Percentiles rank a stretch among this genome's conserved stretches.
phyloP scores from a whole-genome alignment of 2,113 vertebrate species.

The Chaetodon auriga region DNA sequence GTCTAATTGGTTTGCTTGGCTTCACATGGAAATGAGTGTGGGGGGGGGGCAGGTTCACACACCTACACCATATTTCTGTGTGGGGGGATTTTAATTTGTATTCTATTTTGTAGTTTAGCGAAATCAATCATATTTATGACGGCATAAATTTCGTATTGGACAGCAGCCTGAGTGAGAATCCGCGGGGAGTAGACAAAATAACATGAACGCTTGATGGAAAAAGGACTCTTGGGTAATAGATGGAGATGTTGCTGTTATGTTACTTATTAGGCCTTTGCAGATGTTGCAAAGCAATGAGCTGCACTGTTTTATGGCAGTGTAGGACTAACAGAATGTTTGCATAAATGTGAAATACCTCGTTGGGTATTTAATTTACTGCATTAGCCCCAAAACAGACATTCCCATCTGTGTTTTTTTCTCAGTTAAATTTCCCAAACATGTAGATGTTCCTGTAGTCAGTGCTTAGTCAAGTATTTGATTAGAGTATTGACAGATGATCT shows the following conservation, averaged over 20 bases:
- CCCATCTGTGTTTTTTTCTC: neutral
- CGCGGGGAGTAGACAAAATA: neutral
- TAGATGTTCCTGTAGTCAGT: neutral
- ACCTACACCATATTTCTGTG: neutral
- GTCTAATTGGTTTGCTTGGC: constrained; percentile 31
- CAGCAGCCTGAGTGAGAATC: constrained; percentile 29
- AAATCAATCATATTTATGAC: constrained; percentile 44
- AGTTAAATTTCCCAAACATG: neutral
- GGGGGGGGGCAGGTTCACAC: constrained; percentile 20
- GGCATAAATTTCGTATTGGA: constrained; percentile 8
- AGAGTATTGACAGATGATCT: neutral
- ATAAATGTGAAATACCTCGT: neutral
- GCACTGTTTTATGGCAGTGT: neutral
- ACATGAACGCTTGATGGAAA: neutral
- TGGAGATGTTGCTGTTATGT: neutral
- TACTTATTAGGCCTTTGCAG: neutral
- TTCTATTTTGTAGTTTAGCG: constrained; percentile 9
- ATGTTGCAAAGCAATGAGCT: neutral
- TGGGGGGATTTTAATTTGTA: constrained; percentile 30
- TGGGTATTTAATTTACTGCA: constrained; percentile 13
- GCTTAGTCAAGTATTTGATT: neutral
- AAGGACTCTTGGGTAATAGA: neutral
- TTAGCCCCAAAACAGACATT: neutral
- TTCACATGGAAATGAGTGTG: constrained; percentile 20
- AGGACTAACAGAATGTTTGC: neutral